Conservation (phyloP, 2,888 invertebrate genomes). For the Watsonalla cultraria region DNA sequence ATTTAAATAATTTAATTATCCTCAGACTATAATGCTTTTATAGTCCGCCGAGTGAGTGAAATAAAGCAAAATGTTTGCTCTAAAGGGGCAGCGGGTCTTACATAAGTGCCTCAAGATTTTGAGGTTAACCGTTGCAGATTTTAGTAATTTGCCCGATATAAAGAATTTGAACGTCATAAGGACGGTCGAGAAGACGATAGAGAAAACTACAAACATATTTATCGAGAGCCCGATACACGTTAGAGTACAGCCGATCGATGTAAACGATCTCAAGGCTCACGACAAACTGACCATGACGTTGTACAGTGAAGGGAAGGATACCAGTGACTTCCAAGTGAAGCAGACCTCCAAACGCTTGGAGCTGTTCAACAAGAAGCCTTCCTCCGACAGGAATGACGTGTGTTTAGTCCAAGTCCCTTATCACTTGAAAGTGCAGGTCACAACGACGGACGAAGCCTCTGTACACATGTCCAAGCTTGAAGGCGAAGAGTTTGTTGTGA, state of each 20-base stretch:
- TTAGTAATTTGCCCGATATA: slow-evolving; percentile 62
- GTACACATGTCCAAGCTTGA: slow-evolving; percentile 63
- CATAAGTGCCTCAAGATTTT: slow-evolving; percentile 72
- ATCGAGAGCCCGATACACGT: slow-evolving; percentile 75
- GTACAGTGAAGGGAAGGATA: slow-evolving; percentile 65
- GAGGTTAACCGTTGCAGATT: slow-evolving; percentile 70
- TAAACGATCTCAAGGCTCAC: slow-evolving; percentile 63
- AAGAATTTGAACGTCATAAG: slow-evolving; percentile 66
- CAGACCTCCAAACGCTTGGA: slow-evolving; percentile 69
- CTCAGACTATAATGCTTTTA: slow-evolving; percentile 32
- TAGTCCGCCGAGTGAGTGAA: slow-evolving; percentile 19
- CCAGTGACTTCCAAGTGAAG: slow-evolving; percentile 69
- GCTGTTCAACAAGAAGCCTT: slow-evolving; percentile 61
- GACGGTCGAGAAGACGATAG: slow-evolving; percentile 71
- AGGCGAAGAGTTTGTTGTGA: slow-evolving; percentile 65
- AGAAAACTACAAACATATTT: slow-evolving; percentile 66
- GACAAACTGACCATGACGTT: slow-evolving; percentile 68
- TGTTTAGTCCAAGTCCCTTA: slow-evolving; percentile 73
- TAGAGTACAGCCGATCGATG: slow-evolving; percentile 68
- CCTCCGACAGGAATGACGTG: slow-evolving; percentile 62
- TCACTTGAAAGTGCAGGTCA: slow-evolving; percentile 65
- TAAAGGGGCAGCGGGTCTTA: slow-evolving; percentile 56
- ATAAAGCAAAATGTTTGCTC: slow-evolving; percentile 52
- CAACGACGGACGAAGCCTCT: slow-evolving; percentile 62
- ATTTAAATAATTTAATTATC: slow-evolving; percentile 37